A percentile compares a stretch with the other conserved stretches of the same genome.
Conservation (phyloP, 2,888 invertebrate genomes). For the Bembecia ichneumoniformis region DNA sequence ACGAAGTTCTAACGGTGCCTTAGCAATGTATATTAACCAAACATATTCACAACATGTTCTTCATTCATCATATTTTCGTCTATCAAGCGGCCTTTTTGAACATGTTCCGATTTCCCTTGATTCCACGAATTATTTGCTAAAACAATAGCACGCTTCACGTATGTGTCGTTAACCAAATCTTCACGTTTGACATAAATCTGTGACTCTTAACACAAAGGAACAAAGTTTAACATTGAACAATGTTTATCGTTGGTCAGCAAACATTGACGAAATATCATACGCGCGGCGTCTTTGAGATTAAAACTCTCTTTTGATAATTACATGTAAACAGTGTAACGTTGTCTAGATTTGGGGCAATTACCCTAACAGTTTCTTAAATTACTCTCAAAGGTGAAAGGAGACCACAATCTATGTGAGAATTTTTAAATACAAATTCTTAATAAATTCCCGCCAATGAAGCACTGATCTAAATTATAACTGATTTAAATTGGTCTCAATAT, state of each 20-base stretch:
- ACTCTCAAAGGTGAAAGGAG: background rate
- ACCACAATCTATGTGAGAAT: background rate
- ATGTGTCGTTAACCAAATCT: constrained; percentile 23
- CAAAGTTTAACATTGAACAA: constrained; percentile 21
- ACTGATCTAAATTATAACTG: too few relatives aligned
- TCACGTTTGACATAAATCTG: background rate
- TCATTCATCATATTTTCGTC: background rate
- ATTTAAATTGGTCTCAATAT: too few relatives aligned
- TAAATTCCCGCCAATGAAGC: too few relatives aligned
- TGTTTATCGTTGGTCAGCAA: constrained; percentile 28
- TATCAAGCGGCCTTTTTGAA: constrained; percentile 40
- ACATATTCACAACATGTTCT: background rate
- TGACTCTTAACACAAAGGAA: constrained; percentile 9
- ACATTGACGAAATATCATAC: constrained; percentile 48
- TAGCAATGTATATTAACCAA: constrained; percentile 1
- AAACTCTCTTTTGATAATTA: constrained; percentile 57
- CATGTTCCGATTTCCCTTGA: constrained; percentile 53
- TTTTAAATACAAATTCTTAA: too few relatives aligned
- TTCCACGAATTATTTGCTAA: constrained; percentile 68
- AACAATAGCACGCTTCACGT: constrained; percentile 60
- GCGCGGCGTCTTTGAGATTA: constrained; percentile 60
- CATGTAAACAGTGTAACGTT: constrained; percentile 36
- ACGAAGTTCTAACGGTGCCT: background rate
- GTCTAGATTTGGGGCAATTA: constrained; percentile 41
- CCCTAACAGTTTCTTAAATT: background rate